Evolutionary conservation across 1,140 invertebrate species (phyloP), one percentile per base, ranked within the genome.

Genomic region (Ganaspis sp.): DNA sequence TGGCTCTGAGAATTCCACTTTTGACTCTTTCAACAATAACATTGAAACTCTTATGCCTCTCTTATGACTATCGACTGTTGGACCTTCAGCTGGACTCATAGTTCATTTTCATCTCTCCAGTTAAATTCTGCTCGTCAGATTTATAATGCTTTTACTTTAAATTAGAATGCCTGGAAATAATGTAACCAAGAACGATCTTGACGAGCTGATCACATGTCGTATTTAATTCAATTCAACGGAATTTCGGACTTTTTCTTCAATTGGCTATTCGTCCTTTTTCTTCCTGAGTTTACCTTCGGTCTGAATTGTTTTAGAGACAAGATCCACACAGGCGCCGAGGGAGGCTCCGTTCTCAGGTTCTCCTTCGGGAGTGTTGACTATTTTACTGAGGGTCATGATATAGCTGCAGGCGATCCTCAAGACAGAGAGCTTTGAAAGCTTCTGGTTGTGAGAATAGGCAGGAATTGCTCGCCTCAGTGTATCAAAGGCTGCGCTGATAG

Each of bases 401-500:
- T 97, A 97, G 49, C 95, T 95, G 84, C 96, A 97, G 0, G 97
- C 97, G 83, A 98, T 97, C 86, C 97, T 93, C 37, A 99, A 89
- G 1, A 98, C 97, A 0, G 97, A 97, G 26, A 99, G 88, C 87
- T 98, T 98, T 0, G 96, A 98, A 8, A 98, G 92, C 90, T 98
- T 98, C 87, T 98, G 97, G 86, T 97, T 97, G 88, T 97, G 96
- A 5, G 97, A 97, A 86, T 98, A 98, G 0, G 97, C 94, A 0
- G 97, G 97, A 12, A 99, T 95, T 0, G 97, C 93, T 42, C 92
- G 92, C 40, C 97, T 92, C 1, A 99, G 91, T 0, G 96, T 97
- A 73, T 99, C 97, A 89, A 98, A 99, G 0, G 97, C 97, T 0
- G 97, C 97, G 86, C 97, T 98, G 77, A 99, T 98, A 0, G 97